Conservation (phyloP, 1,140 invertebrate species). For the Penaeus indicus region DNA sequence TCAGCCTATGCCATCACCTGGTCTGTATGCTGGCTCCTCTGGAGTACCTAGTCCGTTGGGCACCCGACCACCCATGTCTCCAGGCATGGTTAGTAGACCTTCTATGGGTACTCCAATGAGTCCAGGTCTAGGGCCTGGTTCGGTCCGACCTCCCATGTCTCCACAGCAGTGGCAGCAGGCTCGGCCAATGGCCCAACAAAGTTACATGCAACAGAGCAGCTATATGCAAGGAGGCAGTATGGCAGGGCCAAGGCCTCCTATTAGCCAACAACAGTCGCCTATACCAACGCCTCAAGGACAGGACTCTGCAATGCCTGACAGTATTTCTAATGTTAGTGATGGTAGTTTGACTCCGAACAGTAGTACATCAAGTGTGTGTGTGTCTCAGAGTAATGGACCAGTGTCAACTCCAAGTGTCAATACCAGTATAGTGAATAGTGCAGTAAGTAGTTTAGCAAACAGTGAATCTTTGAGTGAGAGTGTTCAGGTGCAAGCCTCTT, state of each 20-base stretch:
- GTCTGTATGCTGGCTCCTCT: slow-evolving; percentile 49
- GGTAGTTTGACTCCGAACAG: slow-evolving; percentile 63
- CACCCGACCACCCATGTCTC: slow-evolving; percentile 62
- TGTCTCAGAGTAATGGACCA: slow-evolving; percentile 54
- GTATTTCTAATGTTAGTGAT: slow-evolving; percentile 65
- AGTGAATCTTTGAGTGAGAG: slow-evolving; percentile 54
- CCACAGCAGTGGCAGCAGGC: slow-evolving; percentile 63
- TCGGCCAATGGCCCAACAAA: slow-evolving; percentile 43
- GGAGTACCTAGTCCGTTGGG: slow-evolving; percentile 62
- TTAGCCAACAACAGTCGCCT: slow-evolving; percentile 39
- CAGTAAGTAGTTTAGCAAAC: slow-evolving; percentile 23
- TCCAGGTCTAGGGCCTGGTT: slow-evolving; percentile 53
- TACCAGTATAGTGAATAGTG: slow-evolving; percentile 60
- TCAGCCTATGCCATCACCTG: slow-evolving; percentile 59
- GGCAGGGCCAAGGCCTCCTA: slow-evolving; percentile 32
- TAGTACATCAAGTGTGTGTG: slow-evolving; percentile 53
- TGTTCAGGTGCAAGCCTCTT: slow-evolving; percentile 55
- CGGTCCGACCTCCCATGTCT: slow-evolving; percentile 62
- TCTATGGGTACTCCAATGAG: slow-evolving; percentile 62
- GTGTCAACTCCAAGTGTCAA: slow-evolving; percentile 55
- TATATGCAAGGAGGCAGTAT: slow-evolving; percentile 35
- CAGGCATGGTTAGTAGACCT: slow-evolving; percentile 49
- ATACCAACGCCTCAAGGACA: slow-evolving; percentile 40
- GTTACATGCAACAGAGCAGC: slow-evolving; percentile 53
- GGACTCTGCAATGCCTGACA: slow-evolving; percentile 54